phyloP scores from a whole-genome alignment of 2,797 vertebrate genomes.

The Linurgus olivaceus region DNA sequence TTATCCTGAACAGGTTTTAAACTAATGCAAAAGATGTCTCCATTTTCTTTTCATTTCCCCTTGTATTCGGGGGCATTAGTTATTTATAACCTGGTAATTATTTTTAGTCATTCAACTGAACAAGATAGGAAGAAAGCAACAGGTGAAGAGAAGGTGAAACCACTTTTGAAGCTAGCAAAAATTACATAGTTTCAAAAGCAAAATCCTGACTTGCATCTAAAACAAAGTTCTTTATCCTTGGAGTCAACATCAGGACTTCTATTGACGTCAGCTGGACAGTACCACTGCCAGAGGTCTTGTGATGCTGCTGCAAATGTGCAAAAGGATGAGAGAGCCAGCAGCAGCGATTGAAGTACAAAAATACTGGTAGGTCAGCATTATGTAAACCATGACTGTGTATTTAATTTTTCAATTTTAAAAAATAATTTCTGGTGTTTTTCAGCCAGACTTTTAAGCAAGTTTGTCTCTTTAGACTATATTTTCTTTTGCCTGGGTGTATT shows the following conservation, averaged over 20 bases:
- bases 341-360: neutral
- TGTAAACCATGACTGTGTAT: neutral
- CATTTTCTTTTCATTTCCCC: constrained; percentile 18
- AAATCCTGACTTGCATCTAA: neutral
- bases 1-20: neutral
- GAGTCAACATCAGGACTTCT: neutral
- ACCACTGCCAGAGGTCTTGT: neutral
- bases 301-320: neutral
- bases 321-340: neutral
- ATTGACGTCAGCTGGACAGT: neutral
- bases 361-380: neutral
- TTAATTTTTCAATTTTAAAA: neutral
- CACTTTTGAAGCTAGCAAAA: neutral
- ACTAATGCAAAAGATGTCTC: constrained; percentile 14
- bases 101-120: constrained; percentile 10
- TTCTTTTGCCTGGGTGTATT: neutral
- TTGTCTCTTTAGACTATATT: neutral
- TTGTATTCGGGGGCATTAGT: constrained; percentile 21
- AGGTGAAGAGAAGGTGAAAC: neutral
- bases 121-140: neutral
- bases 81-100: constrained; percentile 42
- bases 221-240: neutral
- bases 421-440: neutral
- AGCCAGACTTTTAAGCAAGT: neutral
- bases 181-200: neutral